Conservation (phyloP, 1,140 invertebrate species). For the Maconellicoccus hirsutus region DNA sequence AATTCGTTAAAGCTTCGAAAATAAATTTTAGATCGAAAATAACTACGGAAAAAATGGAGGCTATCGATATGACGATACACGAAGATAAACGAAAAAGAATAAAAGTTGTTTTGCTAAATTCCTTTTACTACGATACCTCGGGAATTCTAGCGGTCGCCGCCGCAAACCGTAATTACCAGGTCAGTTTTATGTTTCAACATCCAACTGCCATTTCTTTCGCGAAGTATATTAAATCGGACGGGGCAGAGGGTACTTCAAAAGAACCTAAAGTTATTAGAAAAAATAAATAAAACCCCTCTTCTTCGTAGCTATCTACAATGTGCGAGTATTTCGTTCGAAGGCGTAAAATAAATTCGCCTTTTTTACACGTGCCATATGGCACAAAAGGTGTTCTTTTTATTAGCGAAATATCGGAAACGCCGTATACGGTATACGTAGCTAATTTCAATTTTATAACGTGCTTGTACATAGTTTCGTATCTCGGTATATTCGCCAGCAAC, state of each 20-base stretch:
- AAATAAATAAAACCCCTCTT: neutral
- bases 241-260: too few species aligned
- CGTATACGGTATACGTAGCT: neutral
- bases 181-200: neutral
- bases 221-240: too few species aligned
- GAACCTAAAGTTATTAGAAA: constrained; percentile 10
- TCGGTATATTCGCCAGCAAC: neutral
- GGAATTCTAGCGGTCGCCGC: neutral
- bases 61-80: too few species aligned
- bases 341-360: neutral
- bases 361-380: neutral
- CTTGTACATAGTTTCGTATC: neutral
- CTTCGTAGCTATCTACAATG: neutral
- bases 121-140: neutral
- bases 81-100: too few species aligned
- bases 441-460: neutral
- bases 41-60: too few species aligned
- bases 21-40: too few species aligned
- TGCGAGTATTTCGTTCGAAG: neutral
- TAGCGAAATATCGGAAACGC: constrained; percentile 6
- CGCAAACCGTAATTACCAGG: neutral
- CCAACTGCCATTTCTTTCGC: neutral
- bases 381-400: neutral
- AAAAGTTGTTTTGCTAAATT: too few species aligned
- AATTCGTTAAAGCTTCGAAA: too few species aligned